A percentile compares a stretch with the other conserved stretches of the same genome.
Conservation (phyloP, 2,797 vertebrate genomes). For the Margarornis squamiger region DNA sequence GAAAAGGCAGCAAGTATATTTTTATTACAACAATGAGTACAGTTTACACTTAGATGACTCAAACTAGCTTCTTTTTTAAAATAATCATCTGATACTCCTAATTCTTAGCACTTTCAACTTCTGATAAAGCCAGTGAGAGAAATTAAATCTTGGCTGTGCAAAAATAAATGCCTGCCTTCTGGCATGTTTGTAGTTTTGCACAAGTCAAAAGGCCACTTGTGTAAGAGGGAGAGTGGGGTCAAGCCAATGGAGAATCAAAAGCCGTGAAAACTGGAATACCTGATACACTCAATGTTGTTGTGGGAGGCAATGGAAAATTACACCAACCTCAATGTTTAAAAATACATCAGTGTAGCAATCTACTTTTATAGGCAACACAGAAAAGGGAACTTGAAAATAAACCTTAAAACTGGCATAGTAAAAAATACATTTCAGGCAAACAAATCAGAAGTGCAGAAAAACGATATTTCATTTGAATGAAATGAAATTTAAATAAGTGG, state of each 20-base stretch:
- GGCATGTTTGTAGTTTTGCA: not conserved
- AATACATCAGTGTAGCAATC: not conserved
- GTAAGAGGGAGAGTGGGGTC: not conserved
- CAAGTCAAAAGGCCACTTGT: not conserved
- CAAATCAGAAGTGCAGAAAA: not conserved
- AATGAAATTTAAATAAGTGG: not conserved
- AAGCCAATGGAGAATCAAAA: not conserved
- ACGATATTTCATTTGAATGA: not conserved
- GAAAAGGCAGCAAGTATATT: not conserved
- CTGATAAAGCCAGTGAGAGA: not conserved
- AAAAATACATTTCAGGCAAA: not conserved
- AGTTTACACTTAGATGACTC: not conserved
- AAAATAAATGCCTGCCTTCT: not conserved
- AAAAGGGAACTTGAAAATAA: conserved; percentile 1
- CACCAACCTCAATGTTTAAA: not conserved
- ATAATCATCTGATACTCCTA: not conserved
- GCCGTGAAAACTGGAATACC: not conserved
- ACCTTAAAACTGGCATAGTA: not conserved
- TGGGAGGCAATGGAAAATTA: not conserved
- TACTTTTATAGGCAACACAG: not conserved
- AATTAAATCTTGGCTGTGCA: not conserved
- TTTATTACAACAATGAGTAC: not conserved
- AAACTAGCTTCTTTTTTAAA: not conserved
- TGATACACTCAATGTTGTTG: not conserved
- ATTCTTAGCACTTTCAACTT: not conserved